phyloP scores from a whole-genome alignment of 2,113 vertebrate genomes.

The Labeo catla region DNA sequence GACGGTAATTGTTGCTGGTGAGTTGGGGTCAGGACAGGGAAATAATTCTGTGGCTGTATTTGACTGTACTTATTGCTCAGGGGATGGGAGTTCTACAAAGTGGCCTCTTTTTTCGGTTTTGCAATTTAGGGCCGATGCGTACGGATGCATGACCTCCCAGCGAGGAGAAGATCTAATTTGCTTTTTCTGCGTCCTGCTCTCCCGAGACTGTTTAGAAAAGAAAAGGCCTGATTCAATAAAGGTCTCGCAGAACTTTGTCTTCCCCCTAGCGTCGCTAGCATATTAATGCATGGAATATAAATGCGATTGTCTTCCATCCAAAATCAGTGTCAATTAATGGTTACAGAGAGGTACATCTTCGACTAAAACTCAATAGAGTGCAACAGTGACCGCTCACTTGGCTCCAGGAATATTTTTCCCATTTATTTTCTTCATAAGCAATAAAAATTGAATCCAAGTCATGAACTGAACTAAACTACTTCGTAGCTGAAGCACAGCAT shows the following conservation, averaged over 20 bases:
- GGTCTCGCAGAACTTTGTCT: conserved; percentile 47
- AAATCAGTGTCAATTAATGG: conserved; percentile 30
- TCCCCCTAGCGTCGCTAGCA: background rate
- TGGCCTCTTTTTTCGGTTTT: conserved; percentile 62
- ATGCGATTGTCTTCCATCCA: conserved; percentile 43
- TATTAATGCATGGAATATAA: conserved; percentile 41
- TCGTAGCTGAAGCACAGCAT: background rate
- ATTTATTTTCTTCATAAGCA: conserved; percentile 3
- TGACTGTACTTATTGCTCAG: conserved; percentile 65
- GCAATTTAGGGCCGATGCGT: conserved; percentile 54
- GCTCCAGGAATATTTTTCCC: conserved; percentile 3
- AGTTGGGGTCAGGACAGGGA: conserved; percentile 67
- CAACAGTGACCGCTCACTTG: background rate
- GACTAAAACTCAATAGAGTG: conserved; percentile 15
- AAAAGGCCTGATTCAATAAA: conserved; percentile 57
- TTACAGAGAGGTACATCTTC: conserved; percentile 3
- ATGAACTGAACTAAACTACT: background rate
- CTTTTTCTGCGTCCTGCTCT: conserved; percentile 54
- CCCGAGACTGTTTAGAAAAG: conserved; percentile 50
- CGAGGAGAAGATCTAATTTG: conserved; percentile 68
- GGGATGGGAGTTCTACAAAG: conserved; percentile 55
- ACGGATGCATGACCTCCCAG: conserved; percentile 60
- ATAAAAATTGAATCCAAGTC: background rate
- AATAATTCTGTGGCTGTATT: conserved; percentile 64
- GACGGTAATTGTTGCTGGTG: conserved; percentile 67